phyloP scores from a whole-genome alignment of 2,888 invertebrate species.

The Gymnosoma rotundatum region DNA sequence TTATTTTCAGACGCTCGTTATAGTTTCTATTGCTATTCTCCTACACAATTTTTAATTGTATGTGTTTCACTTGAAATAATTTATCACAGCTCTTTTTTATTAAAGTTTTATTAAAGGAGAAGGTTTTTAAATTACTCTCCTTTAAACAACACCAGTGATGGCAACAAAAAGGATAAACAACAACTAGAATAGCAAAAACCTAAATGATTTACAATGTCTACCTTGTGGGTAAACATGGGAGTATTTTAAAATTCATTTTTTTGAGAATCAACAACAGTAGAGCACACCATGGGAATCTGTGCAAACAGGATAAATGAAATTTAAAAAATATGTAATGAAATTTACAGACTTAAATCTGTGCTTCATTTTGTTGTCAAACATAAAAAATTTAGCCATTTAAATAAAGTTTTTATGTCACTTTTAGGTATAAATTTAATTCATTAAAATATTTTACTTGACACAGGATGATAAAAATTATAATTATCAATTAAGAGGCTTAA shows the following conservation, averaged over 20 bases:
- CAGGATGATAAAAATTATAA: too few relatives aligned
- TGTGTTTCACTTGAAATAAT: conserved; percentile 30
- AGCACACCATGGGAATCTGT: conserved; percentile 17
- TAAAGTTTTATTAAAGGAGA: conserved; percentile 20
- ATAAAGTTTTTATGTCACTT: too few relatives aligned
- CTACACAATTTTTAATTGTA: conserved; percentile 4
- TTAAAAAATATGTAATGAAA: too few relatives aligned
- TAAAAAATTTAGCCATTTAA: too few relatives aligned
- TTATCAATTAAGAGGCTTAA: too few relatives aligned
- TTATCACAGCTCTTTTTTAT: conserved; percentile 50
- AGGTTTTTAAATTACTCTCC: conserved; percentile 13
- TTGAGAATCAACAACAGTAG: conserved; percentile 9
- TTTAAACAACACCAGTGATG: neutral
- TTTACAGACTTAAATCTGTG: too few relatives aligned
- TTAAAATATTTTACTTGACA: too few relatives aligned
- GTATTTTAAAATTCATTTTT: conserved; percentile 18
- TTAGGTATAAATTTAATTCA: too few relatives aligned
- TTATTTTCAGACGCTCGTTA: conserved; percentile 11
- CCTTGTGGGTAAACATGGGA: conserved; percentile 62
- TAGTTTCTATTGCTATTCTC: neutral
- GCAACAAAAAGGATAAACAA: conserved; percentile 35
- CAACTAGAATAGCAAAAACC: conserved; percentile 9
- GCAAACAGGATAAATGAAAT: neutral
- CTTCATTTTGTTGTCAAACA: too few relatives aligned
- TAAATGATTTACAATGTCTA: conserved; percentile 67